phyloP scores from a whole-genome alignment of 2,797 vertebrate species.

The Falco naumanni region DNA sequence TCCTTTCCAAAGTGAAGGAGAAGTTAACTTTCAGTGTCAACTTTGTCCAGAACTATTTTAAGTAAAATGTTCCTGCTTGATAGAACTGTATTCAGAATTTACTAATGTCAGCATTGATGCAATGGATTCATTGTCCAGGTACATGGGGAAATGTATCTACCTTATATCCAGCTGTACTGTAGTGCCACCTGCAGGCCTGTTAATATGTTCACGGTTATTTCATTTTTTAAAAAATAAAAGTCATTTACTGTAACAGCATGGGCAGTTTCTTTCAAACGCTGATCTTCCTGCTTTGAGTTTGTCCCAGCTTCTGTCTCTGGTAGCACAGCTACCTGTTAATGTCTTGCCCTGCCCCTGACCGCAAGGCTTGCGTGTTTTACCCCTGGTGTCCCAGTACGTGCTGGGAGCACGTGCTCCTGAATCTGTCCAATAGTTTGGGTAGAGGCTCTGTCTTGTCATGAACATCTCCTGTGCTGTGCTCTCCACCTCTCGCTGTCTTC shows the following conservation, averaged over 20 bases:
- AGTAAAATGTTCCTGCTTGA: conserved; percentile 78
- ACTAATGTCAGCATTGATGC: conserved; percentile 76
- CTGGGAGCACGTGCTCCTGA: background rate
- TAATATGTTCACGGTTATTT: conserved; percentile 85
- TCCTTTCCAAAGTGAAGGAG: conserved; percentile 71
- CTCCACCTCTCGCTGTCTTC: background rate
- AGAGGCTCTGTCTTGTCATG: background rate
- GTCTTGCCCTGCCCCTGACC: background rate
- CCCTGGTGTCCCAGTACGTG: accelerated
- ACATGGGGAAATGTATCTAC: conserved; percentile 77
- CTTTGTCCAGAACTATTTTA: conserved; percentile 80
- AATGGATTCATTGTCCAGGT: conserved; percentile 77
- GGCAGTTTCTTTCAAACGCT: background rate
- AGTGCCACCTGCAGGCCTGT: conserved; percentile 84
- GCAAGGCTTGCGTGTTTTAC: background rate
- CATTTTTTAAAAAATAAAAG: conserved; percentile 82
- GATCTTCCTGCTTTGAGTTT: background rate
- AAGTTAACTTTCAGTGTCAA: conserved; percentile 74
- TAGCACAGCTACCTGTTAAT: background rate
- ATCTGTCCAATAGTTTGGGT: background rate
- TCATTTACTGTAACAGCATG: conserved; percentile 83
- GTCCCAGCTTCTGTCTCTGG: background rate
- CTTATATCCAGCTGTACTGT: conserved; percentile 82
- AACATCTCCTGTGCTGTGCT: background rate
- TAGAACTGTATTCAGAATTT: conserved; percentile 80